These are phyloP conservation scores for Columba guinea DNA, from an alignment of 2,797 vertebrate genomes.

Conservation along the genomic window DNA sequence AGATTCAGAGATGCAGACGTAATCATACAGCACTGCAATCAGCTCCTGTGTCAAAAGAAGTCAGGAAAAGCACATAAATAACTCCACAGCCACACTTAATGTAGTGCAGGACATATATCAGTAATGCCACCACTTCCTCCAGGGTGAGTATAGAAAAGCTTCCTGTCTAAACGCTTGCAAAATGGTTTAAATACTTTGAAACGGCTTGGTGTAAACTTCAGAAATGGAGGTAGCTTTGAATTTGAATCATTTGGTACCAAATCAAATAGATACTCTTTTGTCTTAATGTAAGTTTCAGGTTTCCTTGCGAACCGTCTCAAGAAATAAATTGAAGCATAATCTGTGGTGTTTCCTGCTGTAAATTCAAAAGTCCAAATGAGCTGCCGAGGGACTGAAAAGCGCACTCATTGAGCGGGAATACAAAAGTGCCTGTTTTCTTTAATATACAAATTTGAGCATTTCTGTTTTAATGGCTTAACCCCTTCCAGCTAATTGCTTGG, in stretches of 20 bases:
- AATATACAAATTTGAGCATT: background rate
- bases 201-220: background rate
- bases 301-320: background rate
- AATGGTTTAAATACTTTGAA: background rate
- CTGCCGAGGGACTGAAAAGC: background rate
- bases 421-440: background rate
- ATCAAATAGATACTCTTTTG: background rate
- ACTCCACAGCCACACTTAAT: background rate
- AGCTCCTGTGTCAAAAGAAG: constrained; percentile 68
- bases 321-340: background rate
- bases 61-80: constrained; percentile 1
- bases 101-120: constrained; percentile 37
- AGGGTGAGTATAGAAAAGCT: constrained; percentile 70
- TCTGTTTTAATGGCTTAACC: background rate
- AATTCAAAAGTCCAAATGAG: background rate
- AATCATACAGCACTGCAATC: constrained; percentile 64
- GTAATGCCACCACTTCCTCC: constrained; percentile 47
- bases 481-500: background rate
- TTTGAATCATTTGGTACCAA: background rate
- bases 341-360: constrained; percentile 10
- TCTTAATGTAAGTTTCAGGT: background rate
- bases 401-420: background rate
- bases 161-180: background rate
- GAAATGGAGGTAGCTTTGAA: background rate
- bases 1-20: constrained; percentile 69